Evolutionary conservation across 2,888 invertebrate species (phyloP).

Genomic region (Ditylenchus weischeri): DNA sequence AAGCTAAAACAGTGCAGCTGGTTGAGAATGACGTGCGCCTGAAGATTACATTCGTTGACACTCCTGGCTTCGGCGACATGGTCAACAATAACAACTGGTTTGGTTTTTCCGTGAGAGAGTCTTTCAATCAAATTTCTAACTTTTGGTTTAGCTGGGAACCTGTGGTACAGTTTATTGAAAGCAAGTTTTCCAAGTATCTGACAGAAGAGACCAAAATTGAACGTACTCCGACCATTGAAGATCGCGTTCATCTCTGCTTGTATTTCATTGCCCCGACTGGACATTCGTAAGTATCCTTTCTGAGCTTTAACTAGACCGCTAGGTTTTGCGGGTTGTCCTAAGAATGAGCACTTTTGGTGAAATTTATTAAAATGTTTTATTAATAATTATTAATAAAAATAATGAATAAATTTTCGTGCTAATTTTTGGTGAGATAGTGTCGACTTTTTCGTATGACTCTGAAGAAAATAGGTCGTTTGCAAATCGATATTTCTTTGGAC

Average conservation of each 20-base stretch:
- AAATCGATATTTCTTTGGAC: neutral
- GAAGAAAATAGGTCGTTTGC: neutral
- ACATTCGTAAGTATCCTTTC: conserved; percentile 66
- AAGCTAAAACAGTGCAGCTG: conserved; percentile 85
- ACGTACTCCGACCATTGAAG: conserved; percentile 76
- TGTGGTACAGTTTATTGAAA: conserved; percentile 90
- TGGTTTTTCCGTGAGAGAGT: neutral
- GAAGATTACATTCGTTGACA: conserved; percentile 91
- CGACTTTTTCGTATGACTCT: too few relatives aligned
- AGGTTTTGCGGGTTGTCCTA: too few relatives aligned
- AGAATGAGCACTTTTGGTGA: too few relatives aligned
- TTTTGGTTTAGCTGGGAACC: conserved; percentile 81
- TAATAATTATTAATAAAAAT: too few relatives aligned
- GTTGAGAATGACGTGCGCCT: conserved; percentile 97
- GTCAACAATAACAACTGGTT: conserved; percentile 99
- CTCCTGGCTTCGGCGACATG: conserved; percentile 87
- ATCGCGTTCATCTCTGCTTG: conserved; percentile 94
- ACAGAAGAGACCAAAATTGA: conserved; percentile 94
- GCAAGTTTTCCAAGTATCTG: conserved; percentile 92
- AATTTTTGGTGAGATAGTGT: too few relatives aligned
- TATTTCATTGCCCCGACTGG: conserved; percentile 98
- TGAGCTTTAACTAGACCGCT: too few relatives aligned
- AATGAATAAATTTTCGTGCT: too few relatives aligned
- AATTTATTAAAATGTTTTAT: too few relatives aligned
- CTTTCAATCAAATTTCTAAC: conserved; percentile 2